Evolutionary conservation across 2,113 vertebrate genomes (phyloP).

Genomic region (Sus scrofa): DNA sequence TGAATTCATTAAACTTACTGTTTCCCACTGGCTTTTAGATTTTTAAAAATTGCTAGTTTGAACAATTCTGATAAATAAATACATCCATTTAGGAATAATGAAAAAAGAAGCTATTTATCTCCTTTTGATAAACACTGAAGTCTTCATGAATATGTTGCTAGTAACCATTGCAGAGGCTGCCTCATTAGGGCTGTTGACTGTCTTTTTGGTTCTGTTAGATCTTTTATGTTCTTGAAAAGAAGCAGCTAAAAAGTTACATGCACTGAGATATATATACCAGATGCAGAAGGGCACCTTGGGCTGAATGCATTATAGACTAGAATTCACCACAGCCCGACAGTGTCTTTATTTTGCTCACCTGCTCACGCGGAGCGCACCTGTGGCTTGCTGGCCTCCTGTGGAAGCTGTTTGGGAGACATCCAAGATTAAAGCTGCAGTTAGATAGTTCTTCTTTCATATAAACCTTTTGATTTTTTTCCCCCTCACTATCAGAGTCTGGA

Average conservation of each 20-base stretch:
- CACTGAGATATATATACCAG: not conserved
- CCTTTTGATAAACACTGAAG: not conserved
- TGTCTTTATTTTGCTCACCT: not conserved
- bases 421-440: slow-evolving; percentile 42
- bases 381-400: not conserved
- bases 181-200: not conserved
- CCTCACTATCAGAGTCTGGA: not conserved
- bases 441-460: not conserved
- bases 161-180: no score
- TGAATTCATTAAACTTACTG: not conserved
- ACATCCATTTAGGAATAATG: not conserved
- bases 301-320: not conserved
- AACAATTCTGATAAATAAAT: not conserved
- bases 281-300: slow-evolving; percentile 47
- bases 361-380: not conserved
- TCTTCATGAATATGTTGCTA: not conserved
- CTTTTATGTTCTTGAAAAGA: slow-evolving; percentile 48
- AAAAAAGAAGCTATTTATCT: not conserved
- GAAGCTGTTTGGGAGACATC: not conserved
- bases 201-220: not conserved
- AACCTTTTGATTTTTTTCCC: not conserved
- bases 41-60: not conserved
- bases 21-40: not conserved
- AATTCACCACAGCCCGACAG: not conserved
- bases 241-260: not conserved